phyloP scores from a whole-genome alignment of 2,888 invertebrate genomes.

The Noctua janthina region DNA sequence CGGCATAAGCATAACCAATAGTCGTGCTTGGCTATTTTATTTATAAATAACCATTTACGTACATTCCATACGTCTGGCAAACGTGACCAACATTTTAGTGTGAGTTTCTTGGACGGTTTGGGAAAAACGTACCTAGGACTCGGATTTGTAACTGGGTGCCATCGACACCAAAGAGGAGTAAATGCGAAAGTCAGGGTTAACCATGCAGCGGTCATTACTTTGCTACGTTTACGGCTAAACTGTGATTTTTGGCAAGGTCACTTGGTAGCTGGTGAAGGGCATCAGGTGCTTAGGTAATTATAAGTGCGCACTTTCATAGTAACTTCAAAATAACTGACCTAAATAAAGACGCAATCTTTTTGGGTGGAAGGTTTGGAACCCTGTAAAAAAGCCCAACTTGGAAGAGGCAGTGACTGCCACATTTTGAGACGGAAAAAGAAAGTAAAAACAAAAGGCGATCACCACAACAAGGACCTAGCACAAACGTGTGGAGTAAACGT shows the following conservation, averaged over 20 bases:
- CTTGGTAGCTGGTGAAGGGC: neutral
- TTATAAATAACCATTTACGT: constrained; percentile 53
- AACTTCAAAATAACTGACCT: neutral
- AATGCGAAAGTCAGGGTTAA: constrained; percentile 28
- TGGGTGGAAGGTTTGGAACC: neutral
- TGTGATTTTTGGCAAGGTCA: neutral
- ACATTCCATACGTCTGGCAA: constrained; percentile 16
- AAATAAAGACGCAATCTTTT: neutral
- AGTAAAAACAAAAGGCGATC: neutral
- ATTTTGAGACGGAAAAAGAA: neutral
- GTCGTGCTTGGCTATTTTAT: constrained; percentile 41
- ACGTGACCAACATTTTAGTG: constrained; percentile 40
- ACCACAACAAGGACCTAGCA: too few relatives aligned
- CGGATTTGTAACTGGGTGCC: neutral
- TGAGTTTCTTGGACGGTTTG: constrained; percentile 7
- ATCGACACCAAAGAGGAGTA: neutral
- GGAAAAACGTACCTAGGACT: neutral
- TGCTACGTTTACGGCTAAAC: neutral
- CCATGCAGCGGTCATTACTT: neutral
- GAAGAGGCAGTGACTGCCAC: neutral
- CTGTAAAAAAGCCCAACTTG: neutral
- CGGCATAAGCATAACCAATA: constrained; percentile 10
- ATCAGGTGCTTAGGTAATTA: neutral
- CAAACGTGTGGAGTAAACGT: too few relatives aligned
- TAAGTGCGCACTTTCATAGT: neutral